Evolutionary conservation across 2,888 invertebrate genomes (phyloP), one percentile per base, ranked within the genome.

Genomic region (Caenorhabditis sp.): DNA sequence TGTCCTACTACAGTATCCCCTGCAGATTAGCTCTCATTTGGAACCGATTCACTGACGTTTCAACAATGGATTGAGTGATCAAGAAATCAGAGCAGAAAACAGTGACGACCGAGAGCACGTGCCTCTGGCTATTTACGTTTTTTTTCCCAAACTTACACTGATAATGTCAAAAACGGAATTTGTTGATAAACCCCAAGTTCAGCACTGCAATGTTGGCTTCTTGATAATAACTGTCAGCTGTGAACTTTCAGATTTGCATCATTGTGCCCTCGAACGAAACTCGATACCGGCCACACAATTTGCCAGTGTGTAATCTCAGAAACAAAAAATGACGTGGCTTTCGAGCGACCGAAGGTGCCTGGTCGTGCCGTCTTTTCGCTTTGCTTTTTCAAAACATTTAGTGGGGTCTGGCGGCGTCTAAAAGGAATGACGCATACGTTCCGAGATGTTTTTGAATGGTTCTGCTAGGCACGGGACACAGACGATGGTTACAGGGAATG

Each of bases 321-420:
- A 17, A 27, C 30, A 55, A 37, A 32, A 37, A 32, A 65, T 66
- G 66, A 48, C 56, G 66, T 56, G 56, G 27, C 41, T n/a, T n/a
- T n/a, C n/a, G n/a, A n/a, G n/a, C n/a, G n/a, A n/a, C n/a, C n/a
- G n/a, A n/a, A n/a, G n/a, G n/a, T n/a, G n/a, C n/a, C n/a, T n/a
- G n/a, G n/a, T n/a, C n/a, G n/a, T n/a, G n/a, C n/a, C n/a, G n/a
- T n/a, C n/a, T n/a, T n/a, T n/a, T n/a, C n/a, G n/a, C n/a, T n/a
- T n/a, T n/a, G n/a, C n/a, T n/a, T n/a, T n/a, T n/a, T n/a, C 0
- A 17, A 50, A 62, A 50, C 56, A 30, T n/a, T n/a, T n/a, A n/a
- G n/a, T n/a, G n/a, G n/a, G n/a, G n/a, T n/a, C n/a, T n/a, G n/a
- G n/a, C n/a, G n/a, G n/a, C n/a, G n/a, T n/a, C n/a, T n/a, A n/a